These are phyloP conservation scores for Augochlorella aurata DNA, from an alignment of 2,888 invertebrate species.

Conservation along the genomic window DNA sequence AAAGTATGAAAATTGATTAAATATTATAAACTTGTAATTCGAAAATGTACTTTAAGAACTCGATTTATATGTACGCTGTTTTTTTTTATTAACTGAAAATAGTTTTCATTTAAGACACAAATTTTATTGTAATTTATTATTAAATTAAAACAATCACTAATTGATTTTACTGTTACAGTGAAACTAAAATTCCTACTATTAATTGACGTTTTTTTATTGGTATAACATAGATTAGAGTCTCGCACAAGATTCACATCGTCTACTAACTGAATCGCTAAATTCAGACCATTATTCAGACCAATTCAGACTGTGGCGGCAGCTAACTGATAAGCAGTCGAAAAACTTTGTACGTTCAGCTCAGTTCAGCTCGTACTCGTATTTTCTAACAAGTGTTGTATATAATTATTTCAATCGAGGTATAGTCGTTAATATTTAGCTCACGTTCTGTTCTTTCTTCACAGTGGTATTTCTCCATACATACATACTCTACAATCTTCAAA, in stretches of 20 bases:
- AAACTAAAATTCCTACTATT: neutral
- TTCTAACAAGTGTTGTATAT: neutral
- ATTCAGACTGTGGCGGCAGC: constrained; percentile 17
- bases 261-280: constrained; percentile 41
- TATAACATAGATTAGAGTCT: neutral
- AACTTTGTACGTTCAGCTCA: neutral
- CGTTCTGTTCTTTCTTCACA: constrained; percentile 9
- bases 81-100: neutral
- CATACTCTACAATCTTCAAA: neutral
- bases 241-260: constrained; percentile 1
- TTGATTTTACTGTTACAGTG: neutral
- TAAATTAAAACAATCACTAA: neutral
- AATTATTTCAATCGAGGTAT: neutral
- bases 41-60: neutral
- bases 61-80: neutral
- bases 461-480: neutral
- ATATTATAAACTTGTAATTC: neutral
- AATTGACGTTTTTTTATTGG: neutral
- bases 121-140: constrained; percentile 8
- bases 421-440: neutral
- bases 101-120: neutral
- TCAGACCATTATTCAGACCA: neutral
- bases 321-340: neutral
- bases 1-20: neutral
- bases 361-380: neutral